Conservation (phyloP, 2,113 vertebrate genomes). For the Notothenia rossii region DNA sequence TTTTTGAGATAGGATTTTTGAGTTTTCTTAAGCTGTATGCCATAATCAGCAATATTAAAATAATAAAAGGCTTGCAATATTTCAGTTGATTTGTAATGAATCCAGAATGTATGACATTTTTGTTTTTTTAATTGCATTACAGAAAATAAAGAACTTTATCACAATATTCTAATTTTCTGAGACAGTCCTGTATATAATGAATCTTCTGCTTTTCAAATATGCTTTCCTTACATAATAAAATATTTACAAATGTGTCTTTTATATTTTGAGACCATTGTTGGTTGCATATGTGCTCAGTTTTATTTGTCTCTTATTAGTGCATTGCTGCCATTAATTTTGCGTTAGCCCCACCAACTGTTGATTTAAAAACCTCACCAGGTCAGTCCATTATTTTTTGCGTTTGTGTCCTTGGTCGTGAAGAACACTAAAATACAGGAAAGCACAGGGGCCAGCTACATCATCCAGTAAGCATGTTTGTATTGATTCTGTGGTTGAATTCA, state of each 20-base stretch:
- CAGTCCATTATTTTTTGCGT: slow-evolving; percentile 2
- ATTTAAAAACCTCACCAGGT: neutral
- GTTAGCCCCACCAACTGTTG: neutral
- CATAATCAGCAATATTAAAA: too few species aligned
- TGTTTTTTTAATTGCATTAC: too few species aligned
- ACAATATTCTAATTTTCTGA: too few species aligned
- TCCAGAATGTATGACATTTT: too few species aligned
- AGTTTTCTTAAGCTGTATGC: too few species aligned
- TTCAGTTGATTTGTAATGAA: too few species aligned
- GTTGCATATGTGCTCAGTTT: neutral
- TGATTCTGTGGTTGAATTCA: slow-evolving; percentile 29
- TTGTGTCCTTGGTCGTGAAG: neutral
- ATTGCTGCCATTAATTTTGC: neutral
- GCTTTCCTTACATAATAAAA: neutral
- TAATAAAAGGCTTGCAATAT: too few species aligned
- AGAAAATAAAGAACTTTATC: too few species aligned
- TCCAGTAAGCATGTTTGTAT: slow-evolving; percentile 6
- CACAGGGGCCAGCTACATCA: neutral
- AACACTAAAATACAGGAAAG: neutral
- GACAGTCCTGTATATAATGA: too few species aligned
- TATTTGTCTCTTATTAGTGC: neutral
- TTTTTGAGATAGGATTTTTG: too few species aligned
- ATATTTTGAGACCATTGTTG: neutral
- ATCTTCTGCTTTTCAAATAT: too few species aligned
- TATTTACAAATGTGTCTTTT: neutral